Evolutionary conservation across 2,888 invertebrate species (phyloP), one percentile per base, ranked within the genome.

Genomic region (Coelinius sp.): DNA sequence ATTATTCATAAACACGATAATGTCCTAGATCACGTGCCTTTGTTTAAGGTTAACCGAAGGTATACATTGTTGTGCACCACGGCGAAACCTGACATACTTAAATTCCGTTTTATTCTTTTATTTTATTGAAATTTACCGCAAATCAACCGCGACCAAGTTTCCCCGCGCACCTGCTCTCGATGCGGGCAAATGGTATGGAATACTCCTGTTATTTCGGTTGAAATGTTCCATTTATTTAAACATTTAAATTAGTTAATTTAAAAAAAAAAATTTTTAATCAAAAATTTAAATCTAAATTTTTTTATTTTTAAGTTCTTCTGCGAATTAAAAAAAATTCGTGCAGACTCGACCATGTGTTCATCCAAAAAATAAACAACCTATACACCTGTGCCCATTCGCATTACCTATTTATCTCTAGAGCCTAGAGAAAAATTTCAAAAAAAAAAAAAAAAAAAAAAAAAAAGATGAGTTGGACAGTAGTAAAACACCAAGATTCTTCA

Each of bases 111-210:
- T 49, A 14, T 49, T 14, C 14, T 49, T 56, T 59, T 14, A 53
- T 65, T 64, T 64, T 17, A 63, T 56, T 46, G 24, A 22, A 70
- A 65, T 56, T 56, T 31, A 56, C 56, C 65, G 71, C 66, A 67
- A 71, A 71, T 71, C 49, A 71, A 65, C 71, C 66, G 49, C 71
- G 27, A 70, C 70, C 52, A 56, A 59, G 67, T 71, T 71, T 59
- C 49, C 24, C 25, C n/a, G 27, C 27, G 44, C 65, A 70, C 70
- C 62, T 65, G 65, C 20, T 65, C 56, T 24, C 27, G 17, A 70
- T 70, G 70, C 56, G 70, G 70, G 64, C 56, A 38, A 44, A 20
- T n/a, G 56, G 56, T 31, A 27, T 56, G 17, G 14, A 31, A 10
- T 17, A 14, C 27, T 31, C 17, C 31, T 31, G 25, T 17, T 20